A percentile compares a stretch with the other conserved stretches of the same genome.
Evolutionary conservation across 2,797 vertebrate species (phyloP).

Genomic region (Graptemys geographica): DNA sequence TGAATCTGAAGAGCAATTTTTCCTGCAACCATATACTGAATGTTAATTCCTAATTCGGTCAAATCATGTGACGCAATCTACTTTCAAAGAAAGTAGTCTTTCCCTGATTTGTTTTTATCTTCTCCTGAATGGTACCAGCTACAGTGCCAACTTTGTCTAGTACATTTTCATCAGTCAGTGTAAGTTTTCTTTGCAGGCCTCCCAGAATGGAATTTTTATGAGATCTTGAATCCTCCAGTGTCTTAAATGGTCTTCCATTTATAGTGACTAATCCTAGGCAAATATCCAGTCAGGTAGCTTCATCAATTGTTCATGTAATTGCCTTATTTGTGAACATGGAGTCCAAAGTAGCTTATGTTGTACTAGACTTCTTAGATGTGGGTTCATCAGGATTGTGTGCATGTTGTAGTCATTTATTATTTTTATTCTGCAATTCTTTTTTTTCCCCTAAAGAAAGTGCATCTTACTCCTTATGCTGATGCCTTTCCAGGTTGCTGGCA

Average conservation of each 20-base stretch:
- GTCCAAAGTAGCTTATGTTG: background rate
- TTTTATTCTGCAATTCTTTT: too few species aligned
- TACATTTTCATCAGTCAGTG: too few species aligned
- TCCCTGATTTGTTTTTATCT: background rate
- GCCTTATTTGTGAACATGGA: background rate
- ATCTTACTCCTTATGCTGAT: too few species aligned
- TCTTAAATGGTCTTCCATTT: background rate
- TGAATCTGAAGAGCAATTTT: background rate
- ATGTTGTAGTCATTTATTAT: background rate
- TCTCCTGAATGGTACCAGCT: background rate
- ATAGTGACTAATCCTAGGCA: background rate
- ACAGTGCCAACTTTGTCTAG: background rate
- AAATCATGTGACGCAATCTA: background rate
- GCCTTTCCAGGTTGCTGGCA: too few species aligned
- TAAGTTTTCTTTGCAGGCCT: background rate
- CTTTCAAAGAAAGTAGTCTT: background rate
- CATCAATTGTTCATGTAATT: background rate
- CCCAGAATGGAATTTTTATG: background rate
- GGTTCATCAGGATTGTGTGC: background rate
- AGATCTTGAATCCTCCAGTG: background rate
- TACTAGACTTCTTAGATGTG: background rate
- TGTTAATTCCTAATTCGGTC: background rate
- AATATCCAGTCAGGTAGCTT: background rate
- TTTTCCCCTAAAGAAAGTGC: too few species aligned
- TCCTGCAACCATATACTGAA: background rate